A percentile compares a stretch with the other conserved stretches of the same genome.
Conservation (phyloP, 2,888 invertebrate genomes). For the Pediacus dermestoides region DNA sequence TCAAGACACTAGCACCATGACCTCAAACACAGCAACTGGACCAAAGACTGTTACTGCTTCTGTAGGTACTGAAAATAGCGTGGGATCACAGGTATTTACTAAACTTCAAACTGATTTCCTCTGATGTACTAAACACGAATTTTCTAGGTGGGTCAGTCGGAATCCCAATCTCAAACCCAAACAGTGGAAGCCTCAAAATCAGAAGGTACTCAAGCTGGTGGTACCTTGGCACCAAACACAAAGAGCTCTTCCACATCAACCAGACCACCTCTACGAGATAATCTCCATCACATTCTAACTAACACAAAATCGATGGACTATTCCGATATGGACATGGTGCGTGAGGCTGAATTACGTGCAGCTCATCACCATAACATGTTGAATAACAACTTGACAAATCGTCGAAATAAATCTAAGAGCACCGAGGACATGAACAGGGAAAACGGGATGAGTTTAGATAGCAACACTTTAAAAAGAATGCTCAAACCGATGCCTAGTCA, state of each 20-base stretch:
- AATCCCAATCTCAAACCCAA: constrained; percentile 47
- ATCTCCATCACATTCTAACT: constrained; percentile 51
- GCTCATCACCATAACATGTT: constrained; percentile 65
- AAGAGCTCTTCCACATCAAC: constrained; percentile 61
- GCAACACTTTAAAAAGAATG: constrained; percentile 88
- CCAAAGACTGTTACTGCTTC: constrained; percentile 64
- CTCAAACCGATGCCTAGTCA: constrained; percentile 89
- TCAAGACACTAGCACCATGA: constrained; percentile 67
- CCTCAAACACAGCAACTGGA: constrained; percentile 60
- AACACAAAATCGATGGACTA: constrained; percentile 64
- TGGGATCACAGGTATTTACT: constrained; percentile 57
- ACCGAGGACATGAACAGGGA: constrained; percentile 75
- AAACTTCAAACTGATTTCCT: neutral
- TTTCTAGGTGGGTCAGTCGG: constrained; percentile 47
- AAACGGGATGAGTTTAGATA: constrained; percentile 61
- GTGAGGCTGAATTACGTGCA: constrained; percentile 66
- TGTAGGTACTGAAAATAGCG: constrained; percentile 68
- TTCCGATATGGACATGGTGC: constrained; percentile 65
- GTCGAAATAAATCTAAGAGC: constrained; percentile 81
- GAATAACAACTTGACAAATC: constrained; percentile 64
- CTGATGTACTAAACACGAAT: constrained; percentile 2
- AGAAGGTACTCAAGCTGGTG: constrained; percentile 81
- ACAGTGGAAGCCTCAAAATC: constrained; percentile 61
- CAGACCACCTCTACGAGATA: constrained; percentile 42
- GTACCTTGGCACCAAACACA: constrained; percentile 59